phyloP scores from a whole-genome alignment of 2,113 vertebrate species.

The Sinocyclocheilus grahami region DNA sequence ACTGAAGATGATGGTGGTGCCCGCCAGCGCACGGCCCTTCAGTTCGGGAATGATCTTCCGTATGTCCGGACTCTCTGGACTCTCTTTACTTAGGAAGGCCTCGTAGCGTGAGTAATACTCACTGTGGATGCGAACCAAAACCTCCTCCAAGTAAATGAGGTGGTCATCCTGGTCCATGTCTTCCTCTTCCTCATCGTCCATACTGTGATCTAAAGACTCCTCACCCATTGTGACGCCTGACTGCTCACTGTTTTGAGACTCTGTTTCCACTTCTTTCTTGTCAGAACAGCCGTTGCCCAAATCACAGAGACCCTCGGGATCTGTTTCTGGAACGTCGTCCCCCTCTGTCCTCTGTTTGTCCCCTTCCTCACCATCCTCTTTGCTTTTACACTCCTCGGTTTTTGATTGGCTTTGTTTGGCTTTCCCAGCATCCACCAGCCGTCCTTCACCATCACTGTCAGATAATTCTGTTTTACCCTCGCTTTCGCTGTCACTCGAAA shows the following conservation, averaged over 20 bases:
- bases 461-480: constrained; percentile 75
- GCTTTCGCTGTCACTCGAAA: constrained; percentile 90
- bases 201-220: constrained; percentile 90
- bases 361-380: constrained; percentile 58
- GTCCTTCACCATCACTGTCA: constrained; percentile 73
- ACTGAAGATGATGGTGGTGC: constrained; percentile 86
- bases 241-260: constrained; percentile 95
- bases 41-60: constrained; percentile 93
- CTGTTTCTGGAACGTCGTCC: constrained; percentile 49
- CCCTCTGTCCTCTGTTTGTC: constrained; percentile 55
- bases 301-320: constrained; percentile 75
- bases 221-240: constrained; percentile 91
- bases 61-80: constrained; percentile 84
- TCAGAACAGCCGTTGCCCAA: constrained; percentile 85
- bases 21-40: constrained; percentile 85
- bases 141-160: constrained; percentile 92
- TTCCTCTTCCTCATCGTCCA: constrained; percentile 86
- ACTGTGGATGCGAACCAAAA: constrained; percentile 89
- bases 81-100: constrained; percentile 79
- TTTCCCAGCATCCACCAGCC: no score
- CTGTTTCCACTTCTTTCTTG: constrained; percentile 88
- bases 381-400: constrained; percentile 35
- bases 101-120: constrained; percentile 92
- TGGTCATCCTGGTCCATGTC: constrained; percentile 90
- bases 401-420: constrained; percentile 54